A percentile compares a stretch with the other conserved stretches of the same genome.
phyloP scores from a whole-genome alignment of 1,140 invertebrate species.

The Heliconius himera region DNA sequence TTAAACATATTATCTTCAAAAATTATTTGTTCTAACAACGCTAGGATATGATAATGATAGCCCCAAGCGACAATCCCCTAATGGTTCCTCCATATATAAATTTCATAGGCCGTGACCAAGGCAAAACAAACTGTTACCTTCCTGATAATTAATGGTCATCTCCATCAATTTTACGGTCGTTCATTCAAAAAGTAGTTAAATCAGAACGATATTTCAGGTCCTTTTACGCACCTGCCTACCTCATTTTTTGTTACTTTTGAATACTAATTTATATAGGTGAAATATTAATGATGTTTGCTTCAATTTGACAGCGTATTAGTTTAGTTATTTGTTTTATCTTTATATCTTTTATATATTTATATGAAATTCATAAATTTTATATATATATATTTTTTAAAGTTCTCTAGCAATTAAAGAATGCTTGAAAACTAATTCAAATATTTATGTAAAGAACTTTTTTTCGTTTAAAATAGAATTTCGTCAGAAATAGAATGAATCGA shows the following conservation, averaged over 20 bases:
- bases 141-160: slow-evolving; percentile 75
- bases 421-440: background rate
- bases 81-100: slow-evolving; percentile 59
- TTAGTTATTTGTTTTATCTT: background rate
- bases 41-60: slow-evolving; percentile 22
- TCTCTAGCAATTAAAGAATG: background rate
- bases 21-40: background rate
- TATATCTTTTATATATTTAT: background rate
- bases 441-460: background rate
- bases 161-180: slow-evolving; percentile 74
- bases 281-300: slow-evolving; percentile 25
- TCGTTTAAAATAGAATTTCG: too few species aligned
- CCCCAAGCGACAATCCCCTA: slow-evolving; percentile 70
- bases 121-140: slow-evolving; percentile 72
- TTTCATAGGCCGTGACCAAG: slow-evolving; percentile 66
- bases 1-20: background rate
- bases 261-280: slow-evolving; percentile 34
- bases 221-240: slow-evolving; percentile 44
- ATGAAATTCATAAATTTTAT: too few species aligned
- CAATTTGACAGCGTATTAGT: background rate
- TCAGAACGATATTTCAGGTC: slow-evolving; percentile 47
- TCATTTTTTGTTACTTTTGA: slow-evolving; percentile 38
- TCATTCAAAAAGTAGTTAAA: slow-evolving; percentile 63
- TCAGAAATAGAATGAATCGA: background rate
- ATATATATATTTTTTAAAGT: too few species aligned